phyloP scores from a whole-genome alignment of 2,113 vertebrate genomes.

The Pantherophis guttatus region DNA sequence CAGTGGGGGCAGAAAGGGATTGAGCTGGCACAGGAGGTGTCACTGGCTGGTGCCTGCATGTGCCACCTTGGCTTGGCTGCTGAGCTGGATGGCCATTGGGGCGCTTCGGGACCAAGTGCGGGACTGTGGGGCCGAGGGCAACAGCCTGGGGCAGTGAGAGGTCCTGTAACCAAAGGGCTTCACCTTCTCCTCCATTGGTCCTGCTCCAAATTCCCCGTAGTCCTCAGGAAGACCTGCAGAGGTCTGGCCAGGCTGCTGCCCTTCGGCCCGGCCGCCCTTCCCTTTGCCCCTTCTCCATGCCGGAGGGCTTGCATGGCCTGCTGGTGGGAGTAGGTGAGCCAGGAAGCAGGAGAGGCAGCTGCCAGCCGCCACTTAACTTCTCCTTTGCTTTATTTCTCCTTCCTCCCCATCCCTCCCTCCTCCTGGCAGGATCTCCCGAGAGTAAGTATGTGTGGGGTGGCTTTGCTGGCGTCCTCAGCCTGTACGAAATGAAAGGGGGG shows the following conservation, averaged over 20 bases:
- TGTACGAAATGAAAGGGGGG: slow-evolving; percentile 43
- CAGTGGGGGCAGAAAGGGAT: background rate
- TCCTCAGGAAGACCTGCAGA: background rate
- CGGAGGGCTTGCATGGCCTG: background rate
- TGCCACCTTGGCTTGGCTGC: background rate
- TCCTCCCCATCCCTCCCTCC: slow-evolving; percentile 49
- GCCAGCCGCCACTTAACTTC: slow-evolving; percentile 18
- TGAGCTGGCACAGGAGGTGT: background rate
- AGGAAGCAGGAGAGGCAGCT: background rate
- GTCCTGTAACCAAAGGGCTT: background rate
- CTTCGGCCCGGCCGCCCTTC: no score
- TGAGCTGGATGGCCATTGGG: background rate
- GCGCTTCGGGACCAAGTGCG: background rate
- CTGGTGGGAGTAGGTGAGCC: background rate
- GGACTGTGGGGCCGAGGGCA: background rate
- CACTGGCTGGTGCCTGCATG: background rate
- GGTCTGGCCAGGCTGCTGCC: background rate
- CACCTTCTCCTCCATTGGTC: background rate
- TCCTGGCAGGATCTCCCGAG: slow-evolving; percentile 71
- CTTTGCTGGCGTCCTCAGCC: slow-evolving; percentile 52
- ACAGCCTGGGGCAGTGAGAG: background rate
- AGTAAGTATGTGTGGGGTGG: slow-evolving; percentile 65
- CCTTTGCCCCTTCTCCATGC: background rate
- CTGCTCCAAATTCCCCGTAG: background rate
- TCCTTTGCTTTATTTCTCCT: slow-evolving; percentile 56